A percentile compares a stretch with the other conserved stretches of the same genome.
phyloP scores from a whole-genome alignment of 1,140 invertebrate genomes.

The Heliconius himera region DNA sequence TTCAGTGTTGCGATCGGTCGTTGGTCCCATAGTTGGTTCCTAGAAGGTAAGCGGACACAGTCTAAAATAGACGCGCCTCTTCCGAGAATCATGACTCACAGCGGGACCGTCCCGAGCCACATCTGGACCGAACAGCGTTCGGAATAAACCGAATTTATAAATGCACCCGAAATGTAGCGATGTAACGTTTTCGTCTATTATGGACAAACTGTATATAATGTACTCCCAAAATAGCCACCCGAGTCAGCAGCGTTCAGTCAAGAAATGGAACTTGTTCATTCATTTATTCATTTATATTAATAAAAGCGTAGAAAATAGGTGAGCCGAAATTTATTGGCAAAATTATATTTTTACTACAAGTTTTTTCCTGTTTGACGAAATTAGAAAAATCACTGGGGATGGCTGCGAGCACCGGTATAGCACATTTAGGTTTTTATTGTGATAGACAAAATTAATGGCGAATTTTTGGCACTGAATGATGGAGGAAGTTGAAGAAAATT shows the following conservation, averaged over 20 bases:
- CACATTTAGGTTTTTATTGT: constrained; percentile 26
- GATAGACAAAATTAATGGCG: constrained; percentile 29
- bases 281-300: constrained; percentile 19
- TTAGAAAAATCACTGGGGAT: constrained; percentile 21
- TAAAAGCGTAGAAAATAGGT: constrained; percentile 16
- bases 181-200: constrained; percentile 37
- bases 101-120: constrained; percentile 69
- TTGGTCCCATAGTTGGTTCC: constrained; percentile 75
- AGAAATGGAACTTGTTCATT: constrained; percentile 13
- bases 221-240: constrained; percentile 18
- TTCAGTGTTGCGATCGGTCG: constrained; percentile 72
- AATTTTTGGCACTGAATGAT: constrained; percentile 40
- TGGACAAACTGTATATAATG: constrained; percentile 27
- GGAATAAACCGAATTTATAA: constrained; percentile 52
- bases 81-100: constrained; percentile 75
- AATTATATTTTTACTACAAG: background rate
- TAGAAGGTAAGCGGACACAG: constrained; percentile 79
- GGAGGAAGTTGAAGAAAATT: constrained; percentile 39
- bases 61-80: constrained; percentile 77
- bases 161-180: constrained; percentile 49
- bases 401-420: background rate
- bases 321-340: constrained; percentile 15
- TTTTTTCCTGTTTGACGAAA: constrained; percentile 18
- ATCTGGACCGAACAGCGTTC: constrained; percentile 63
- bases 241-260: constrained; percentile 23